Percentiles rank a stretch among this genome's conserved stretches.
Conservation (phyloP, 64 coral and sea anemone genomes). For the Montipora sp. region DNA sequence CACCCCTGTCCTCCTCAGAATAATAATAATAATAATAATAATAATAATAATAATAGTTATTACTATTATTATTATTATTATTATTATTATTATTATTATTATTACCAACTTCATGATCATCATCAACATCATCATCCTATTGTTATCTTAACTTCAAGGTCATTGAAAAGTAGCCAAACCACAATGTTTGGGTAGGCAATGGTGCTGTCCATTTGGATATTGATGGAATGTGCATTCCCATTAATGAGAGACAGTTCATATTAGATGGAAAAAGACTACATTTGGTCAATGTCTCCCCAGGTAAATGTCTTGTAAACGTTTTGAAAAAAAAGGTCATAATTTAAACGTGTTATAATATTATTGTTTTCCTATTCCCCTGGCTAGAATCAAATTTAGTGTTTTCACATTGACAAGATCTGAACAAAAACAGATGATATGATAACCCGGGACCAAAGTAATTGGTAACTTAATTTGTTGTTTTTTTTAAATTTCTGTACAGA, state of each 20-base stretch:
- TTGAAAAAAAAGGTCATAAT: no score
- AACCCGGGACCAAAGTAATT: neutral
- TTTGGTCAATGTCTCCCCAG: neutral
- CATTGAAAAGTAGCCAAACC: constrained; percentile 4
- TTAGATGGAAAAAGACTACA: neutral
- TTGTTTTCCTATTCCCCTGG: no score
- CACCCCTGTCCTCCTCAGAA: no score
- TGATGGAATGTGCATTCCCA: neutral
- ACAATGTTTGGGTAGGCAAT: constrained; percentile 17
- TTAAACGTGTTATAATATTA: no score
- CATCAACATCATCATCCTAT: neutral
- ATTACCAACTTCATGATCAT: neutral
- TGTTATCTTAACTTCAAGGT: neutral
- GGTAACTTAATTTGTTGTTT: neutral
- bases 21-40: no score
- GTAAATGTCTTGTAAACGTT: neutral
- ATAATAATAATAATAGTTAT: no score
- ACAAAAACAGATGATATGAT: neutral
- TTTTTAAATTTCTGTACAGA: neutral
- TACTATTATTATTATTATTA: no score
- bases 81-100: neutral
- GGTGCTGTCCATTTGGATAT: constrained; percentile 6
- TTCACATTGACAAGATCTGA: neutral
- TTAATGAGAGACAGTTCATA: neutral
- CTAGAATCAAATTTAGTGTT: neutral